Conservation (phyloP, 2,888 invertebrate species). For the Polyommatus iphigenia region DNA sequence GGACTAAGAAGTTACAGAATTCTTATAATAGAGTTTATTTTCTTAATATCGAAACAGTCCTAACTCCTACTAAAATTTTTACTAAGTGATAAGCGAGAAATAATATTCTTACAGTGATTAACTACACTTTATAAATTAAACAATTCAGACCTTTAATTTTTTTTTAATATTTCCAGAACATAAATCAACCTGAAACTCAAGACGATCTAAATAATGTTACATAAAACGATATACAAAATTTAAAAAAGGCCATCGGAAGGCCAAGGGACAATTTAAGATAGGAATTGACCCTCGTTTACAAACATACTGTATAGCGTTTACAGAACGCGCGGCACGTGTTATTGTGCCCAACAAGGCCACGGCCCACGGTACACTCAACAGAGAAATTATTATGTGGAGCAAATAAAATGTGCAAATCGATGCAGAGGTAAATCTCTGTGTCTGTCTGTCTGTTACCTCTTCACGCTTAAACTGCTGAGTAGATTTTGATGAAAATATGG, state of each 20-base stretch:
- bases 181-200: neutral
- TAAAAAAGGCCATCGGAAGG: conserved; percentile 3
- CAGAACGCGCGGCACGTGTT: conserved; percentile 37
- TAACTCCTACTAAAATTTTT: too few relatives aligned
- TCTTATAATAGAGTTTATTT: neutral
- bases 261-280: conserved; percentile 7
- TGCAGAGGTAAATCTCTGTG: neutral
- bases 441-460: neutral
- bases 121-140: too few relatives aligned
- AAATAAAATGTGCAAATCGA: neutral
- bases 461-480: neutral
- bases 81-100: too few relatives aligned
- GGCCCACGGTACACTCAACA: conserved; percentile 5
- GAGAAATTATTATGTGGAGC: neutral
- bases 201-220: neutral
- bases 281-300: conserved; percentile 3
- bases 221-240: neutral
- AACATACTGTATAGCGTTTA: conserved; percentile 34
- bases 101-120: neutral
- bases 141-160: too few relatives aligned
- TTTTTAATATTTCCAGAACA: neutral
- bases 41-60: neutral
- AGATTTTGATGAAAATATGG: too few relatives aligned
- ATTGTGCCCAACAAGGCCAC: conserved; percentile 15
- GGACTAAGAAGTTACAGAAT: neutral